Conservation (phyloP, 2,113 vertebrate genomes). For the Ranitomeya imitator region DNA sequence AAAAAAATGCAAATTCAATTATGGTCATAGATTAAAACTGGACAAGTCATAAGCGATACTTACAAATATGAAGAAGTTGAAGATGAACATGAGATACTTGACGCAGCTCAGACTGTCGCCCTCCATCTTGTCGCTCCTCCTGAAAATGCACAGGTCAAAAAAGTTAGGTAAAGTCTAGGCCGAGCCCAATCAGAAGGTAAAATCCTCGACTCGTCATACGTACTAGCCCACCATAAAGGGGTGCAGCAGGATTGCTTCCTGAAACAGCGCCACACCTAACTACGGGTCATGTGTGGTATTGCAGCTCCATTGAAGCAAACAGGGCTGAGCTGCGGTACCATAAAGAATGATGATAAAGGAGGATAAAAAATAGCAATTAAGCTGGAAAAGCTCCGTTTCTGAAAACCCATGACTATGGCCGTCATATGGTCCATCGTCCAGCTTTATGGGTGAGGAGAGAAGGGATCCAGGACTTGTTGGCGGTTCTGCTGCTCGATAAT, state of each 20-base stretch:
- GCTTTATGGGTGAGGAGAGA: background rate
- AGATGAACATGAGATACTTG: slow-evolving; percentile 94
- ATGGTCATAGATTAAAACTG: too few relatives aligned
- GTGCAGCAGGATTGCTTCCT: too few relatives aligned
- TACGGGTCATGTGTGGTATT: background rate
- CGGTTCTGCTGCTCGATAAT: background rate
- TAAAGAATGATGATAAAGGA: background rate
- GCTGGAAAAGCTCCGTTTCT: too few relatives aligned
- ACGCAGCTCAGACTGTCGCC: slow-evolving; percentile 91
- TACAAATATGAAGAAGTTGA: slow-evolving; percentile 96
- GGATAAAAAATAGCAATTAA: too few relatives aligned
- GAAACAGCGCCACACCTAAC: background rate
- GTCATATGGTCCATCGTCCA: background rate
- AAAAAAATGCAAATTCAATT: too few relatives aligned
- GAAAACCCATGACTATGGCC: background rate
- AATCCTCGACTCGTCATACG: too few relatives aligned
- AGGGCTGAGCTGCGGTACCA: background rate
- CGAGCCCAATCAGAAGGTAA: too few relatives aligned
- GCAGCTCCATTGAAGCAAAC: background rate
- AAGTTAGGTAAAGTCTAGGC: too few relatives aligned
- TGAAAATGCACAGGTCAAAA: slow-evolving; percentile 62
- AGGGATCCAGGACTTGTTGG: background rate
- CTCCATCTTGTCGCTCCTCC: slow-evolving; percentile 81
- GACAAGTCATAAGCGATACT: slow-evolving; percentile 68
- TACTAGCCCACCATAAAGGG: too few relatives aligned